These are phyloP conservation scores for Platyrinchus mystaceus DNA, from an alignment of 2,797 vertebrate genomes.

Conservation along the genomic window DNA sequence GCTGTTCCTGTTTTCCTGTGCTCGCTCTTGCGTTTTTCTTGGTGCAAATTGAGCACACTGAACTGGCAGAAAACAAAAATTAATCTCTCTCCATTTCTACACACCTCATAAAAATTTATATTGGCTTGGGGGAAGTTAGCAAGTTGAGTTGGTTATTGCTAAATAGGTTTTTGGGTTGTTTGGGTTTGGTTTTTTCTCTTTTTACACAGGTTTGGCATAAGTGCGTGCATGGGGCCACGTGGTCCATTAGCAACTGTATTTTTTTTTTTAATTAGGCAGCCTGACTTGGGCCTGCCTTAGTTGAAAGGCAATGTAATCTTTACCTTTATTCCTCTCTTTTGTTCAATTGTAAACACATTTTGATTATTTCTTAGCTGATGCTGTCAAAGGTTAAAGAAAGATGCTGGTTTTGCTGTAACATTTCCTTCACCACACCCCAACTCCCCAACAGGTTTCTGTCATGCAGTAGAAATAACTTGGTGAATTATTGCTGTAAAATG, in stretches of 20 bases:
- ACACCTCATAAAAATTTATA: not conserved
- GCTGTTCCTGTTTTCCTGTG: not conserved
- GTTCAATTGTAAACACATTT: not conserved
- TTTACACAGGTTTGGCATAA: not conserved
- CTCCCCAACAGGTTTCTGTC: not conserved
- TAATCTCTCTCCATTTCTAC: not conserved
- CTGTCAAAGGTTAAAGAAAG: not conserved
- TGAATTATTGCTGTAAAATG: not conserved
- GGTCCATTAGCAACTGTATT: not conserved
- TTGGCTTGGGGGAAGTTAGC: not conserved
- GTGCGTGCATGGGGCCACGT: not conserved
- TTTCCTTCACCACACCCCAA: not conserved
- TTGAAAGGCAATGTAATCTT: not conserved
- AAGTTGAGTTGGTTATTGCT: not conserved
- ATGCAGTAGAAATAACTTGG: not conserved
- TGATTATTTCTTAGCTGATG: not conserved
- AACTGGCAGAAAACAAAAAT: not conserved
- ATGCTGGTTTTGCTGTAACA: not conserved
- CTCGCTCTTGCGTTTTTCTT: not conserved
- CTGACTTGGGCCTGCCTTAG: not conserved
- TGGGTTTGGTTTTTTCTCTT: not conserved
- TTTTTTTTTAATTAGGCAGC: not conserved
- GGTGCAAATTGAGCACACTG: not conserved
- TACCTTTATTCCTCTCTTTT: not conserved
- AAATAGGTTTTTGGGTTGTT: not conserved